Percentiles rank a stretch among this genome's conserved stretches.
phyloP scores from a whole-genome alignment of 1,140 invertebrate genomes.

The Bombus consobrinus region DNA sequence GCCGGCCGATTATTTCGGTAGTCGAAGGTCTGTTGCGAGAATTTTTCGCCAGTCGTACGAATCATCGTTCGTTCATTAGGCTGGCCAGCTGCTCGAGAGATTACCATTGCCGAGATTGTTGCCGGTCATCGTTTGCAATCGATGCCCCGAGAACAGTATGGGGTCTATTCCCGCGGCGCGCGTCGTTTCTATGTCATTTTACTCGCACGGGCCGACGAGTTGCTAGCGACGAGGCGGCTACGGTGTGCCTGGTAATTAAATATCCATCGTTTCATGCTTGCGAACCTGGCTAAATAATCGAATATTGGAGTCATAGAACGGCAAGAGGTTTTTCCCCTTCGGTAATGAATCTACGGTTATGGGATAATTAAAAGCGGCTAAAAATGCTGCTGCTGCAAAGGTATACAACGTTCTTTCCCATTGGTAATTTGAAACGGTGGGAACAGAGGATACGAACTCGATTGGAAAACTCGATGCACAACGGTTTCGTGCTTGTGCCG shows the following conservation, averaged over 20 bases:
- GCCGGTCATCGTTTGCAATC: constrained; percentile 69
- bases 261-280: constrained; percentile 14
- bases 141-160: constrained; percentile 62
- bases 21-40: constrained; percentile 31
- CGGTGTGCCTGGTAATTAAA: constrained; percentile 29
- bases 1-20: constrained; percentile 43
- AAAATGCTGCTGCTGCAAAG: not conserved
- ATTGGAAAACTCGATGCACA: not conserved
- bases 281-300: constrained; percentile 26
- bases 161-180: constrained; percentile 41
- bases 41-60: constrained; percentile 46
- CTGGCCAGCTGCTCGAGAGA: constrained; percentile 56
- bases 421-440: constrained; percentile 13
- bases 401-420: not conserved
- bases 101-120: constrained; percentile 66
- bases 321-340: not conserved
- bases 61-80: constrained; percentile 67
- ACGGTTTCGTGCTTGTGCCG: not conserved
- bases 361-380: constrained; percentile 2
- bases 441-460: constrained; percentile 1
- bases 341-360: constrained; percentile 12
- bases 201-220: constrained; percentile 44
- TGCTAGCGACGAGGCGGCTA: not conserved
- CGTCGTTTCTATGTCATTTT: constrained; percentile 41
- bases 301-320: constrained; percentile 1